A percentile compares a stretch with the other conserved stretches of the same genome.
phyloP scores from a whole-genome alignment of 2,888 invertebrate species.

The Caradrina clavipalpis region DNA sequence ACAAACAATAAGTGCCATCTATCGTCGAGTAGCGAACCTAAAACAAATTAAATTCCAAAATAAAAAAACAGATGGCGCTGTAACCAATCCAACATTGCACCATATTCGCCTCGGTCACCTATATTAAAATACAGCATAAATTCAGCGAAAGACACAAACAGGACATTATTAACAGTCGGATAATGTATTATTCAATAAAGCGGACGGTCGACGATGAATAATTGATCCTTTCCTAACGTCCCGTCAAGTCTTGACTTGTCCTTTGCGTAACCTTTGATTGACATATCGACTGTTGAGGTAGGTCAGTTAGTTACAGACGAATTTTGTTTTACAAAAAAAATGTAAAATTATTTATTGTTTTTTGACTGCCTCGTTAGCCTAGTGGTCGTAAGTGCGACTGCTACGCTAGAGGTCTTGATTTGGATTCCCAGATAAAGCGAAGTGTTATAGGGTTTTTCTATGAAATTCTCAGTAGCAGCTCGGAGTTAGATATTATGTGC shows the following conservation, averaged over 20 bases:
- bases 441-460: too few species aligned
- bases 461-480: too few species aligned
- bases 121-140: conserved; percentile 24
- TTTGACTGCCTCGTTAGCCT: too few species aligned
- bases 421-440: too few species aligned
- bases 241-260: conserved; percentile 17
- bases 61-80: conserved; percentile 31
- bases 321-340: too few species aligned
- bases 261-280: conserved; percentile 27
- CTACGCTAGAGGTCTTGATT: too few species aligned
- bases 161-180: conserved; percentile 49
- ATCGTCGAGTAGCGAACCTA: conserved; percentile 38
- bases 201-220: conserved; percentile 52
- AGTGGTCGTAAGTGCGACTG: too few species aligned
- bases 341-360: too few species aligned
- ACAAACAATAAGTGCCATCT: conserved; percentile 35
- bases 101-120: background rate
- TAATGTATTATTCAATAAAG: conserved; percentile 60
- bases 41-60: accelerated
- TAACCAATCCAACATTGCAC: background rate
- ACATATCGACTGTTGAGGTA: conserved; percentile 43
- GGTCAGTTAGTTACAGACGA: conserved; percentile 45
- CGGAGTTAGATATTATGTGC: too few species aligned
- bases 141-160: conserved; percentile 38
- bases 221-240: conserved; percentile 37